Base-by-base conservation (phyloP, 2,113 vertebrate species). In the Tympanuchus pallidicinctus region DNA sequence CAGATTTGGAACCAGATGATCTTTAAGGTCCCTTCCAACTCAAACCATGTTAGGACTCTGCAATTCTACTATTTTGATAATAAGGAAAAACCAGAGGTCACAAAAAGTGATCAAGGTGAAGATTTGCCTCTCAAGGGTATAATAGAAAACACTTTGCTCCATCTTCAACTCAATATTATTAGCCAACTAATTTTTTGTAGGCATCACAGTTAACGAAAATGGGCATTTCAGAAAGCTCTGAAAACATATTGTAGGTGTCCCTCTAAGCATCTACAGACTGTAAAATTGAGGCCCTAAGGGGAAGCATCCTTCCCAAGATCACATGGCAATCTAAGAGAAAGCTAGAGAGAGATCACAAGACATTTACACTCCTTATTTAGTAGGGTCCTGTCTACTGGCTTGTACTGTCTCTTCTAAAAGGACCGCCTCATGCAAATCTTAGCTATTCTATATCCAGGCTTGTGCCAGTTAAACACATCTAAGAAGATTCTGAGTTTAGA, bases 281-380 rank as follows among this genome's bases (percentile, higher is more conserved):
- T 74, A 86, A 95, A 88, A 78, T 61, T 86, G 78, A 90, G 61
- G 73, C 30, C 45, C 45, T 76, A 36, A 47, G 48, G 52, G 30
- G 73, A 78, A 77, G 34, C 1, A 1, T n/a, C 52, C 75, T 94
- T 93, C 77, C 38, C 73, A 86, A 86, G 80, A 64, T 88, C 76
- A 72, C 34, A 75, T 47, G 61, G 47, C 14, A 94, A 78, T 3
- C 3, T 75, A 86, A 32, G 60, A 60, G 47, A 88, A 88, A 91
- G 71, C 38, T 90, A 82, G 73, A 64, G 65, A 76, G 7, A 66
- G 60, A 81, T 88, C 76, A 93, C 65, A 91, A 80, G 88, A 77
- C 79, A 83, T 95, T 79, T 94, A 76, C 61, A 69, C 42, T 47
- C n/a, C 60, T 90, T 77, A 78, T 34, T 64, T 73, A 50, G 48